Evolutionary conservation across 2,797 vertebrate species (phyloP).

Genomic region (Craterocephalus amniculus): DNA sequence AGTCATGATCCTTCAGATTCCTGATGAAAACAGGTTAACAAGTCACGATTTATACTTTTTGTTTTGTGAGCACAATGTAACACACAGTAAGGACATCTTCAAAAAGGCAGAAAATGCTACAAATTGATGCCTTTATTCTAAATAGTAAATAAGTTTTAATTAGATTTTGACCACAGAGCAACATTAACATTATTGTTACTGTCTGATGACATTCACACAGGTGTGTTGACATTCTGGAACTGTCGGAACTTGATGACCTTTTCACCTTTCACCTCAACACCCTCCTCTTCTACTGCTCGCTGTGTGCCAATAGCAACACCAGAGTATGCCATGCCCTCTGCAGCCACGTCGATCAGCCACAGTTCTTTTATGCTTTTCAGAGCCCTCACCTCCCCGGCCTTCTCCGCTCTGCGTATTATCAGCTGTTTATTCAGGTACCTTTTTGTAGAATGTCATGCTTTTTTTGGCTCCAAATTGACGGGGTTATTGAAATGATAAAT

Average conservation of each 20-base stretch:
- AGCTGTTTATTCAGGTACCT: conserved; percentile 87
- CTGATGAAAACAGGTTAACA: conserved; percentile 92
- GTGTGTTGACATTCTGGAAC: conserved; percentile 92
- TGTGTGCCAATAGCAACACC: conserved; percentile 92
- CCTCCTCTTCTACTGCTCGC: conserved; percentile 91
- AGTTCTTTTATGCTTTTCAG: conserved; percentile 91
- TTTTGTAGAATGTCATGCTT: not conserved
- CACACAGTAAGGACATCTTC: not conserved
- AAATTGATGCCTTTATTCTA: not conserved
- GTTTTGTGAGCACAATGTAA: not conserved
- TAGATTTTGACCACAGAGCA: conserved; percentile 7
- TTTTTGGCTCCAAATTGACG: not conserved
- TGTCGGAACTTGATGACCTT: conserved; percentile 89
- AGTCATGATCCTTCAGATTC: conserved; percentile 92
- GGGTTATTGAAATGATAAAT: not conserved
- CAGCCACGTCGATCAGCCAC: conserved; percentile 94
- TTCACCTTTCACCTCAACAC: conserved; percentile 92
- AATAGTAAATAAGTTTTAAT: not conserved
- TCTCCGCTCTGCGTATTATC: conserved; percentile 90
- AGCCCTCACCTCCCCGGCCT: conserved; percentile 88
- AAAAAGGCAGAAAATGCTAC: conserved; percentile 6
- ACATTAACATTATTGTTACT: conserved; percentile 2
- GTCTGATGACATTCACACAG: conserved; percentile 68
- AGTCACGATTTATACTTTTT: conserved; percentile 7
- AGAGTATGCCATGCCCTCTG: conserved; percentile 92